Evolutionary conservation across 2,888 invertebrate genomes (phyloP), one percentile per base, ranked within the genome.

Genomic region (Criorhina ranunculi): DNA sequence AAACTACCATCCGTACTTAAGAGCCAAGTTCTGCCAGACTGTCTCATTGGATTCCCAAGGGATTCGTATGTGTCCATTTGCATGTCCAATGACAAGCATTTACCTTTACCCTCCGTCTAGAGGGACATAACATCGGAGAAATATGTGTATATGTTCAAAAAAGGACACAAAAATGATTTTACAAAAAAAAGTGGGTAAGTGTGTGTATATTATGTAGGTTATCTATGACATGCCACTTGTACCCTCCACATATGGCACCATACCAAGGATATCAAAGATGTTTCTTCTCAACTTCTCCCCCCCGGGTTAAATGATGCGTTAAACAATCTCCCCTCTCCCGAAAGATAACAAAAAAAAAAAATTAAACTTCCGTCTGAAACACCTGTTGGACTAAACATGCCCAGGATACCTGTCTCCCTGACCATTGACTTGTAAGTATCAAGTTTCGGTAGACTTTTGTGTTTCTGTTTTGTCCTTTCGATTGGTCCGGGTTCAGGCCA

Each of bases 281-380:
- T 15, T 17, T 9, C 35, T 46, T 70, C 17, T 78, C 62, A 64
- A 57, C 46, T 64, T 42, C 55, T 37, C 66, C 72, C 66, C 72
- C 59, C 17, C 57, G 53, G 82, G 72, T 72, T 78, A 82, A 82
- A 78, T 67, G 82, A 73, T 78, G 82, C 82, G 66, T 82, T 40
- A 67, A 73, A 46, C 78, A 62, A 53, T 17, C n/a, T n/a, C 19
- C 51, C 29, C 29, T 24, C 29, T 29, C 33, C 62, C 19, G 12
- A 5, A 1, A n/a, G 11, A 33, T 4, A 5, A n/a, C 7, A 11
- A 29, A 17, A 11, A 57, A 17, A n/a, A 15, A 66, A 42, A 44
- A 49, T 5, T 3, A 31, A 72, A 55, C 24, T 15, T 64, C 59
- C 17, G 42, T 31, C 29, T 8, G 35, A 77, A 82, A 70, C 55